Evolutionary conservation across 1,140 invertebrate species (phyloP), one percentile per base, ranked within the genome.

Genomic region (Drosophila baimaii): DNA sequence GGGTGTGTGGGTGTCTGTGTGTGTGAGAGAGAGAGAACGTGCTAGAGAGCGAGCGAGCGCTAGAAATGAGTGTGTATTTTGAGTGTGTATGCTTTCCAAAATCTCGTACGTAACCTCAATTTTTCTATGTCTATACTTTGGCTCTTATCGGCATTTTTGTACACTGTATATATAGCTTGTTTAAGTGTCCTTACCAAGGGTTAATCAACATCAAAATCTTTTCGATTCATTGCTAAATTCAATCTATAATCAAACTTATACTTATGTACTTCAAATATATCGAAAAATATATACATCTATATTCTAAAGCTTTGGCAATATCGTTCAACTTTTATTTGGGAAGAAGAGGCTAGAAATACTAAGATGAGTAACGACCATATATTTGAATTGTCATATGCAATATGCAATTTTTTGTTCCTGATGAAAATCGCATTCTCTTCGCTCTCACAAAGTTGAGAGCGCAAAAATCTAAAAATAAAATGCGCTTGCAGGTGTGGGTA

Each of bases 121-220:
- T 77, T 62, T 77, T 57, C 65, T 68, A 83, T 65, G 66, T 62
- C 64, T 69, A 57, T 49, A 61, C 62, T 51, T 76, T 58, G 47
- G 39, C 29, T 54, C 54, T 68, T 66, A 76, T 58, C 73, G 63
- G 41, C 47, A 66, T 68, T 77, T 76, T 76, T 76, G 58, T 65
- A 77, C 54, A 81, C 73, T 81, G 70, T 72, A 81, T 63, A 72
- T 82, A 82, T 33, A 33, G 73, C 65, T 88, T 88, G 41, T 88
- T 88, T 88, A 86, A 88, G 82, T 86, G 82, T 86, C 82, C 82
- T 86, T 86, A 83, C 58, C 81, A 79, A 72, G 75, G 81, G 72
- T 84, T 80, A 69, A 80, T 68, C 79, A 81, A 58, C 68, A 52
- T 64, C 68, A 68, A 69, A 55, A 61, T 71, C 41, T 71, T 71